Conservation (phyloP, 1,140 invertebrate species). For the Drosophila navojoa region DNA sequence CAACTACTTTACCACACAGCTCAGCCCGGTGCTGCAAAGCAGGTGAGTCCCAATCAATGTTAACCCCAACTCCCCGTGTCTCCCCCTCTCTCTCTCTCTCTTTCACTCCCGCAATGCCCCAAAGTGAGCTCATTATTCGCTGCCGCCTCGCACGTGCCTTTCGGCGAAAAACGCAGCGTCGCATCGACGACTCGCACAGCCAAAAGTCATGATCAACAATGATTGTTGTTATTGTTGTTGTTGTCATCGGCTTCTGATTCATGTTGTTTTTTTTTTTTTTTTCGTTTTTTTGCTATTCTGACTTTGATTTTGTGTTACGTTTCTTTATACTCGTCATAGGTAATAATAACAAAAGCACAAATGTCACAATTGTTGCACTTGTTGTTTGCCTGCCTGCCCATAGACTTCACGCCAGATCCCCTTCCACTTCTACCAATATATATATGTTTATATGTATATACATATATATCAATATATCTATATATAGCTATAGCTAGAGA, state of each 20-base stretch:
- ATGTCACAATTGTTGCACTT: slow-evolving; percentile 49
- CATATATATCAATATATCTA: too few species aligned
- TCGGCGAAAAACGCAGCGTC: slow-evolving; percentile 50
- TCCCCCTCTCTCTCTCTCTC: background rate
- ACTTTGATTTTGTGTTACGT: slow-evolving; percentile 49
- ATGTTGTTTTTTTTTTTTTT: slow-evolving; percentile 38
- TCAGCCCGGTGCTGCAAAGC: slow-evolving; percentile 68
- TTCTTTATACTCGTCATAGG: slow-evolving; percentile 36
- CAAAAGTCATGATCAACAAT: slow-evolving; percentile 73
- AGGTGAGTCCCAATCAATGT: slow-evolving; percentile 63
- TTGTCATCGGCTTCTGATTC: slow-evolving; percentile 62
- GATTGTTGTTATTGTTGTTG: slow-evolving; percentile 7
- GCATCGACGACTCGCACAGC: slow-evolving; percentile 58
- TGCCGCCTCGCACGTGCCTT: slow-evolving; percentile 67
- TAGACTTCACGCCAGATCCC: slow-evolving; percentile 17
- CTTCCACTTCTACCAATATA: background rate
- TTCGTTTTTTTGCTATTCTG: slow-evolving; percentile 14
- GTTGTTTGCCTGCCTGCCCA: slow-evolving; percentile 21
- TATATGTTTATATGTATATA: background rate
- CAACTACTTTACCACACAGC: slow-evolving; percentile 60
- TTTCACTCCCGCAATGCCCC: background rate
- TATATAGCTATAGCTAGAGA: background rate
- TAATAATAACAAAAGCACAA: slow-evolving; percentile 40
- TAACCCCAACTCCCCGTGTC: background rate
- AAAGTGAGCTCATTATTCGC: slow-evolving; percentile 67